Percentiles rank a stretch among this genome's conserved stretches.
Evolutionary conservation across 2,888 invertebrate genomes (phyloP).

Genomic region (Erebia ligea): DNA sequence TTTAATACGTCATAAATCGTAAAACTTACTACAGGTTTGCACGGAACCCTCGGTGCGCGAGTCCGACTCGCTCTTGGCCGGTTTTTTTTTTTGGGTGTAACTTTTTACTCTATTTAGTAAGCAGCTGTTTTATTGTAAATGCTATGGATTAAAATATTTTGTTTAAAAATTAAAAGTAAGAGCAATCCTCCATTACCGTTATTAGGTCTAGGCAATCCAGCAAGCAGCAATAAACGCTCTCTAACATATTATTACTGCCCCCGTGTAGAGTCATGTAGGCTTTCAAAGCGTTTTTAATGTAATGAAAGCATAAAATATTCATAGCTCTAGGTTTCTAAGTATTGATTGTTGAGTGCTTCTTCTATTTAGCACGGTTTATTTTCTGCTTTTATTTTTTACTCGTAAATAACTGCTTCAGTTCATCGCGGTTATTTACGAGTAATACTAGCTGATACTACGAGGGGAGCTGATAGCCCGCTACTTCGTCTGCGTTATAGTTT

Average conservation of each 20-base stretch:
- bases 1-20: too few species aligned
- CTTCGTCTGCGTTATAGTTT: too few species aligned
- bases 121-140: too few species aligned
- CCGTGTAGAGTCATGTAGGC: slow-evolving; percentile 7
- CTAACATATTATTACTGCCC: slow-evolving; percentile 21
- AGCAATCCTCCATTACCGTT: slow-evolving; percentile 21
- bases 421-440: neutral
- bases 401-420: too few species aligned
- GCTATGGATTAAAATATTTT: neutral
- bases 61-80: too few species aligned
- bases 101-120: too few species aligned
- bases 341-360: slow-evolving; percentile 20
- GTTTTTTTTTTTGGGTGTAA: too few species aligned
- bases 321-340: slow-evolving; percentile 24
- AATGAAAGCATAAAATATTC: slow-evolving; percentile 49
- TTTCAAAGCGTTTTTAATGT: slow-evolving; percentile 40
- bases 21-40: too few species aligned
- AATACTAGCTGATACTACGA: neutral
- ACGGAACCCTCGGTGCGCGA: too few species aligned
- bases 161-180: neutral
- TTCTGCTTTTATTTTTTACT: too few species aligned
- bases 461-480: too few species aligned
- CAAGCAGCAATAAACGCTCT: slow-evolving; percentile 10
- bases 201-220: slow-evolving; percentile 19
- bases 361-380: slow-evolving; percentile 7